phyloP scores from a whole-genome alignment of 2,113 vertebrate genomes.

The pig (Sus scrofa) region T2T-Sscrofa CM000813.6:27779001-27779500 shows the following conservation, averaged over 20 bases:
- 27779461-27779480: neutral
- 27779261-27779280: fast-evolving
- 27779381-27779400: neutral
- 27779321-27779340: neutral
- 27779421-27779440: neutral
- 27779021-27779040: neutral
- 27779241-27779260: neutral
- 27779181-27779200: neutral
- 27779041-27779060: neutral
- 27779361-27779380: neutral
- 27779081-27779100: neutral
- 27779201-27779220: neutral
- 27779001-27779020: neutral
- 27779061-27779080: neutral
- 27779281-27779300: neutral
- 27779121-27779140: neutral
- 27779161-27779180: neutral
- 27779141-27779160: neutral
- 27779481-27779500: neutral
- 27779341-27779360: neutral
- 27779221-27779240: fast-evolving
- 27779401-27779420: neutral
- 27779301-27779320: neutral
- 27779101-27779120: neutral
- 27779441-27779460: fast-evolving